Conservation (phyloP, 2,113 vertebrate genomes). For the Mus spicilegus region DNA sequence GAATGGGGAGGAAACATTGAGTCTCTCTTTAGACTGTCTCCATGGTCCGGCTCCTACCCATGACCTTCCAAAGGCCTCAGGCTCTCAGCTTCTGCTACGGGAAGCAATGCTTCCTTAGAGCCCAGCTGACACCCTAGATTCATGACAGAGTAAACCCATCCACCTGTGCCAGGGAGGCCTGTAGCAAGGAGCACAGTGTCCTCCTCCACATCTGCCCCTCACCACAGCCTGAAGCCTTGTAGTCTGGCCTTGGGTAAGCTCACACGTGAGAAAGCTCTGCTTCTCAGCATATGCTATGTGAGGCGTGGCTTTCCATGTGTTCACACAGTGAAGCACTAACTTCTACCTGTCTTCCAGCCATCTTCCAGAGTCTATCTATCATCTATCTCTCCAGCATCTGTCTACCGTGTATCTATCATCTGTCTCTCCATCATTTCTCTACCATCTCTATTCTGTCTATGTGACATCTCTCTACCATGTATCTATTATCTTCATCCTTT, state of each 20-base stretch:
- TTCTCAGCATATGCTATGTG: background rate
- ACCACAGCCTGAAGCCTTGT: background rate
- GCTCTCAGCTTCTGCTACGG: background rate
- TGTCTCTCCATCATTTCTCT: background rate
- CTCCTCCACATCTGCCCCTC: background rate
- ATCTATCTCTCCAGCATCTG: background rate
- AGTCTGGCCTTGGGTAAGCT: background rate
- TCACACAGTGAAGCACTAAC: background rate
- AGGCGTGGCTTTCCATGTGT: background rate
- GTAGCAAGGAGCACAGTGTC: background rate
- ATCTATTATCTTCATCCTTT: background rate
- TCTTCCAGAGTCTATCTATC: background rate
- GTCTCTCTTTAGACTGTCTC: background rate
- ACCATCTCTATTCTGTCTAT: background rate
- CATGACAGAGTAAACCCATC: background rate
- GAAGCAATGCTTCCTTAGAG: background rate
- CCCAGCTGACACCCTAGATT: background rate
- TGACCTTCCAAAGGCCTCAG: background rate
- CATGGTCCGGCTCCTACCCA: background rate
- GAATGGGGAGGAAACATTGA: background rate
- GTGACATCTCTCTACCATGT: background rate
- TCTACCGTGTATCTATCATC: background rate
- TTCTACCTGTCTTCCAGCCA: background rate
- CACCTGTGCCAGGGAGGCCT: background rate
- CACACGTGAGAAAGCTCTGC: background rate